These are phyloP conservation scores for Himalopsyche kuldschensis DNA, from an alignment of 2,888 invertebrate genomes.

Conservation along the genomic window DNA sequence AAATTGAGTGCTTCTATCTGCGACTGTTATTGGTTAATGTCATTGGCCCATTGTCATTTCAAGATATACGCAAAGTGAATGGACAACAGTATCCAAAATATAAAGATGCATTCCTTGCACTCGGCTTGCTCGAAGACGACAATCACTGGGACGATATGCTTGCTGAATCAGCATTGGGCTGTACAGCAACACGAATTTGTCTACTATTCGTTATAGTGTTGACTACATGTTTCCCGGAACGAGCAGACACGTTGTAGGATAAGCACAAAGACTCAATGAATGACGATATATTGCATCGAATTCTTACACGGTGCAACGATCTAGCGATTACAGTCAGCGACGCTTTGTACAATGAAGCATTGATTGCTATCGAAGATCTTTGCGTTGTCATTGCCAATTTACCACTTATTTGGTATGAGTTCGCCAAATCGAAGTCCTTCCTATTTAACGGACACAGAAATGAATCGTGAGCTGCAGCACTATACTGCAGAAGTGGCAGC, in stretches of 20 bases:
- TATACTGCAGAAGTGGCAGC: background rate
- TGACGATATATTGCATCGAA: too few relatives aligned
- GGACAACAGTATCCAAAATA: background rate
- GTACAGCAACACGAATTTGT: background rate
- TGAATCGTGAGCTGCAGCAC: background rate
- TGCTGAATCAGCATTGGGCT: background rate
- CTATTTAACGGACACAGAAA: background rate
- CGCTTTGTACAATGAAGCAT: constrained; percentile 42
- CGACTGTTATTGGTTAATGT: background rate
- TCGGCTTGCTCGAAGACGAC: background rate
- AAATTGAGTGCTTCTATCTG: background rate
- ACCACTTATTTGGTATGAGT: constrained; percentile 40
- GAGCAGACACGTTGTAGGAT: too few relatives aligned
- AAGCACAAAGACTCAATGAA: too few relatives aligned
- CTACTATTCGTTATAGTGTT: too few relatives aligned
- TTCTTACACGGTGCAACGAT: too few relatives aligned
- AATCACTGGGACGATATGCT: background rate
- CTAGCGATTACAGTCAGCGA: too few relatives aligned
- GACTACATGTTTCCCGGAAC: too few relatives aligned
- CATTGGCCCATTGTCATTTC: background rate
- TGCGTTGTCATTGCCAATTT: constrained; percentile 41
- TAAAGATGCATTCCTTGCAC: background rate
- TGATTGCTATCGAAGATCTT: constrained; percentile 42
- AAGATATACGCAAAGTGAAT: background rate
- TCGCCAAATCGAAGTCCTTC: constrained; percentile 39